Percentiles rank a stretch among this genome's conserved stretches.
Evolutionary conservation across 2,888 invertebrate genomes (phyloP).

Genomic region (Epistrophella euchroma): DNA sequence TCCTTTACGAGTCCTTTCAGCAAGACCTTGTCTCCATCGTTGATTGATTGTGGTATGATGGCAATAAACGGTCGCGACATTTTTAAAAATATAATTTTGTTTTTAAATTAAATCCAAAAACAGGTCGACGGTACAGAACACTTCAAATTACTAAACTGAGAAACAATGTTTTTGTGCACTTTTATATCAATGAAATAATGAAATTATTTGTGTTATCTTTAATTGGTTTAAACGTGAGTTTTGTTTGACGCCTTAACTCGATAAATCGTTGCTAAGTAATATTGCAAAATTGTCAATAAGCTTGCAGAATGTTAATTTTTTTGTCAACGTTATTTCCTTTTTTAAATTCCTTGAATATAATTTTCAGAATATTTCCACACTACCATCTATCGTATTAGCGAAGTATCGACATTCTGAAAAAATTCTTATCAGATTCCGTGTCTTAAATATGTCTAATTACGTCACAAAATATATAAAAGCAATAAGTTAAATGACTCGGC

Average conservation of each 20-base stretch:
- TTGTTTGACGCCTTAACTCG: constrained; percentile 60
- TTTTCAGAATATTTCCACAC: background rate
- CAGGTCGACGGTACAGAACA: constrained; percentile 15
- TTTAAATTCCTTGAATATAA: constrained; percentile 41
- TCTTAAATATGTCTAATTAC: constrained; percentile 69
- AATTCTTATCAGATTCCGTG: constrained; percentile 64
- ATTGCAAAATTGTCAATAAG: constrained; percentile 38
- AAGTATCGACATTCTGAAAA: constrained; percentile 64
- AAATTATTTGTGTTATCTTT: constrained; percentile 11
- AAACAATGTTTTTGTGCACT: constrained; percentile 32
- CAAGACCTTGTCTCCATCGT: constrained; percentile 79
- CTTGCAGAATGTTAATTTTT: constrained; percentile 14
- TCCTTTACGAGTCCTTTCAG: constrained; percentile 79
- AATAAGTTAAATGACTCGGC: constrained; percentile 19
- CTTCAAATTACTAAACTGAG: constrained; percentile 47
- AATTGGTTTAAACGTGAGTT: constrained; percentile 25
- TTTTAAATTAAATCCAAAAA: constrained; percentile 15
- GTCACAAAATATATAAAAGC: constrained; percentile 64
- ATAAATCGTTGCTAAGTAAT: constrained; percentile 68
- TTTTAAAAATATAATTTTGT: constrained; percentile 58
- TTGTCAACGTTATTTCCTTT: constrained; percentile 59
- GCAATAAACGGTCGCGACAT: constrained; percentile 79
- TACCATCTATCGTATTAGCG: background rate
- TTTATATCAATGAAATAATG: constrained; percentile 39
- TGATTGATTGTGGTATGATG: constrained; percentile 78